Base-by-base conservation (phyloP, 2,888 invertebrate genomes). In the Cylindroiulus punctatus region DNA sequence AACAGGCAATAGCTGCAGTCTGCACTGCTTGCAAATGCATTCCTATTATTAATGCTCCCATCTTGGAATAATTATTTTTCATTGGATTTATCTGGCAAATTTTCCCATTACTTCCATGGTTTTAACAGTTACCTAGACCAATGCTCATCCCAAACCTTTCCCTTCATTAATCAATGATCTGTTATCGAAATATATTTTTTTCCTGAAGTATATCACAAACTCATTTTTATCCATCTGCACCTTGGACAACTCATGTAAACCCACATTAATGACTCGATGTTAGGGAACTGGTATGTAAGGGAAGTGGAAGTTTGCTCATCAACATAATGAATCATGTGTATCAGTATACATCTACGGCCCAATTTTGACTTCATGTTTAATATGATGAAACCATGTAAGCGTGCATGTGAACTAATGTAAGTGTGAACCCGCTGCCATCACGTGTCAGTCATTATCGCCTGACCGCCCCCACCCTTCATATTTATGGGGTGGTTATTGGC, bases 381-480 rank as follows among this genome's bases (percentile, higher is more conserved):
- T 57, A 22, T 22, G 22, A 57, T 22, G 22, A 19, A 57, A n/a
- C n/a, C n/a, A n/a, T 36, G 36, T 36, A 36, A 36, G 7, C 36
- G 26, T 65, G 65, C 22, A 22, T 65, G 65, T 26, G 65, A 65
- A 65, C 26, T 26, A 22, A 26, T 22, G 57, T 22, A 8, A 26
- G 65, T 22, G 22, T 65, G 65, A 65, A 65, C 47, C 14, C 26
- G 12, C 65, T 65, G 65, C 65, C 65, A 10, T 26, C 26, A 65
- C 26, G 65, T 65, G 22, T 65, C 65, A 65, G 65, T 65, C 26
- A 65, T 65, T 65, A 65, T 65, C 65, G 65, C 65, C 26, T 65
- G 65, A 65, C 65, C 65, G 26, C 22, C 65, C 65, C 26, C 36
- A 36, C 36, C 36, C 36, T n/a, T 57, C 57, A 57, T 57, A 57